Evolutionary conservation across 1,140 invertebrate genomes (phyloP).

Genomic region (roundworm (Caenorhabditis elegans)): DNA sequence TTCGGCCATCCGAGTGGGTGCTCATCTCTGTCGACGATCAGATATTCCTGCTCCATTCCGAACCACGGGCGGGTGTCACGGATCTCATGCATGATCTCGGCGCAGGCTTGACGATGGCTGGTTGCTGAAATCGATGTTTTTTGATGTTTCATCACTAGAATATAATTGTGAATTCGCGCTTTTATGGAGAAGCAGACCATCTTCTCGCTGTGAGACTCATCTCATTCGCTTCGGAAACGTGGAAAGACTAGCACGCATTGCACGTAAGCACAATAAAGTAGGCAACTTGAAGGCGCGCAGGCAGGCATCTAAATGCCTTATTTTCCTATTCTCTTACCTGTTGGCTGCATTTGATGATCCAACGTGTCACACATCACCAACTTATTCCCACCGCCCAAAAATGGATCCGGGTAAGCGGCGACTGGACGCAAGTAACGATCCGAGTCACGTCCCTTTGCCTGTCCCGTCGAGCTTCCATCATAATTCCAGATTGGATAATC

Average conservation of each 20-base stretch:
- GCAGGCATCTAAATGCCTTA: too few species aligned
- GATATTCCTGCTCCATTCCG: too few species aligned
- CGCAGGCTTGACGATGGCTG: conserved; percentile 74
- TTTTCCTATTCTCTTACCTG: conserved; percentile 71
- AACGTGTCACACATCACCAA: conserved; percentile 85
- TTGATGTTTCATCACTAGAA: too few species aligned
- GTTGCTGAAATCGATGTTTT: too few species aligned
- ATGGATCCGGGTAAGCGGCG: conserved; percentile 87
- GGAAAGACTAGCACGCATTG: too few species aligned
- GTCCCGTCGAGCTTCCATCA: conserved; percentile 78
- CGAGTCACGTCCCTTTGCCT: conserved; percentile 74
- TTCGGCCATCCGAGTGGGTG: conserved; percentile 90
- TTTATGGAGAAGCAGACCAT: too few species aligned
- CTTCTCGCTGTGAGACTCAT: too few species aligned
- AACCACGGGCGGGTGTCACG: conserved; percentile 77
- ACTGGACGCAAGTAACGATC: conserved; percentile 76
- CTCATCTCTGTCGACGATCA: conserved; percentile 81
- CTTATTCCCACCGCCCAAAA: conserved; percentile 82
- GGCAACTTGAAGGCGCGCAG: too few species aligned
- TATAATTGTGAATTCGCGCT: too few species aligned
- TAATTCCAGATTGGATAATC: conserved; percentile 92
- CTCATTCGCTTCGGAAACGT: too few species aligned
- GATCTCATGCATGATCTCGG: conserved; percentile 75
- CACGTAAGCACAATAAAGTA: too few species aligned
- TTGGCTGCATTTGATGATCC: conserved; percentile 76